phyloP scores from a whole-genome alignment of 2,888 invertebrate species.

The Mallateleia sp. region DNA sequence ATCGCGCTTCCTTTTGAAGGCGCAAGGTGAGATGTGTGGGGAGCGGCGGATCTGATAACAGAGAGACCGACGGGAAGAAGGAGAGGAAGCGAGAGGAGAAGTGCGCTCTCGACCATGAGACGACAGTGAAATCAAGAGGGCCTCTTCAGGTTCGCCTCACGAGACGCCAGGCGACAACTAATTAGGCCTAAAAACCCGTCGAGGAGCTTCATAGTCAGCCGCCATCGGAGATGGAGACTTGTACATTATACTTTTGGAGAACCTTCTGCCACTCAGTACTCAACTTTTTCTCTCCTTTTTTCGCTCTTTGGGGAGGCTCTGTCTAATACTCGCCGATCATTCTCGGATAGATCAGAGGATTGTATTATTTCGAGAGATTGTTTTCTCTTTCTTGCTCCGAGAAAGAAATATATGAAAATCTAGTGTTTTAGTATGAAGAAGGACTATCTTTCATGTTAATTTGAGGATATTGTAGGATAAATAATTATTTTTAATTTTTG shows the following conservation, averaged over 20 bases:
- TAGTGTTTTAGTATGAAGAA: too few species aligned
- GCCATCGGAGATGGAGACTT: conserved; percentile 74
- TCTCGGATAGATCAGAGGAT: too few species aligned
- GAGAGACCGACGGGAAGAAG: conserved; percentile 25
- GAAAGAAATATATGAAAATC: too few species aligned
- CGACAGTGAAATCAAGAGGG: conserved; percentile 83
- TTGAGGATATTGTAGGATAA: too few species aligned
- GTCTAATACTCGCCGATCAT: too few species aligned
- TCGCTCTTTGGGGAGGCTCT: not conserved
- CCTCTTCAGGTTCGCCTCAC: conserved; percentile 81
- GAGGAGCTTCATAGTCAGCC: conserved; percentile 83
- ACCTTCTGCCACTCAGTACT: conserved; percentile 78
- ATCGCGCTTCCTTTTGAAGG: conserved; percentile 73
- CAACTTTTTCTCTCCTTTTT: conserved; percentile 24
- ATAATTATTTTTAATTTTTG: too few species aligned
- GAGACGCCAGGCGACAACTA: conserved; percentile 89
- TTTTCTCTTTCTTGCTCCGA: too few species aligned
- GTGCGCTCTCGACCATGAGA: conserved; percentile 76
- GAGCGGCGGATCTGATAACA: conserved; percentile 63
- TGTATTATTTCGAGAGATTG: too few species aligned
- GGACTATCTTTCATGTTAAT: too few species aligned
- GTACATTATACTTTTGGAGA: conserved; percentile 71
- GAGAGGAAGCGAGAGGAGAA: conserved; percentile 57
- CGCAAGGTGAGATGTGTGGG: conserved; percentile 60
- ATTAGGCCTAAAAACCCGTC: conserved; percentile 89